These are phyloP conservation scores for Apotomis betuletana DNA, from an alignment of 2,888 invertebrate species.

Conservation along the genomic window DNA sequence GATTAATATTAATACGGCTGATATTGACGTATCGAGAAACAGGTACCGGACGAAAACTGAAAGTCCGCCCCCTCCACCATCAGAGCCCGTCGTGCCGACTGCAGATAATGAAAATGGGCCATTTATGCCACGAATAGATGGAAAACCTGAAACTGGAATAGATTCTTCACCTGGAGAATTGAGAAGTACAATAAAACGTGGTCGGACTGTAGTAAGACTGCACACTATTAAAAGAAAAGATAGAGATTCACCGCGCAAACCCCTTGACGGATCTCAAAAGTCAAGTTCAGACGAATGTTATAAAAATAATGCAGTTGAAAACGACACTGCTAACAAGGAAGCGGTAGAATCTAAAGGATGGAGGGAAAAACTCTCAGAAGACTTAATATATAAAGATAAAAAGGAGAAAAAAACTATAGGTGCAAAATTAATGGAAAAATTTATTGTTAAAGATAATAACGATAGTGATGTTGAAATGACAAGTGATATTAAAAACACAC, in stretches of 20 bases:
- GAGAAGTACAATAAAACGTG: conserved; percentile 86
- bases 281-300: conserved; percentile 1
- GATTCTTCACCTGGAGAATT: conserved; percentile 70
- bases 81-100: conserved; percentile 55
- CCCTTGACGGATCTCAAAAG: conserved; percentile 49
- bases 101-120: conserved; percentile 67
- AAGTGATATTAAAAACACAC: conserved; percentile 30
- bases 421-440: conserved; percentile 90
- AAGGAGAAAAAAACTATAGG: conserved; percentile 87
- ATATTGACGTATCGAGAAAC: conserved; percentile 91
- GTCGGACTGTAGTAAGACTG: conserved; percentile 88
- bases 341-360: conserved; percentile 65
- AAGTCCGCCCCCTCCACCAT: conserved; percentile 49
- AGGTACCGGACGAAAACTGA: conserved; percentile 77
- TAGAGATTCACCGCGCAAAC: conserved; percentile 76
- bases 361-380: conserved; percentile 86
- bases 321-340: conserved; percentile 37
- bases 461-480: conserved; percentile 52
- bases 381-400: conserved; percentile 77
- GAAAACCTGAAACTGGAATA: conserved; percentile 73
- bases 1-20: conserved; percentile 91
- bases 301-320: conserved; percentile 34
- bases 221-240: conserved; percentile 85
- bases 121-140: conserved; percentile 76
- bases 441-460: conserved; percentile 85